A percentile compares a stretch with the other conserved stretches of the same genome.
Evolutionary conservation across 2,797 vertebrate genomes (phyloP).

Genomic region (Darevskia mixta): DNA sequence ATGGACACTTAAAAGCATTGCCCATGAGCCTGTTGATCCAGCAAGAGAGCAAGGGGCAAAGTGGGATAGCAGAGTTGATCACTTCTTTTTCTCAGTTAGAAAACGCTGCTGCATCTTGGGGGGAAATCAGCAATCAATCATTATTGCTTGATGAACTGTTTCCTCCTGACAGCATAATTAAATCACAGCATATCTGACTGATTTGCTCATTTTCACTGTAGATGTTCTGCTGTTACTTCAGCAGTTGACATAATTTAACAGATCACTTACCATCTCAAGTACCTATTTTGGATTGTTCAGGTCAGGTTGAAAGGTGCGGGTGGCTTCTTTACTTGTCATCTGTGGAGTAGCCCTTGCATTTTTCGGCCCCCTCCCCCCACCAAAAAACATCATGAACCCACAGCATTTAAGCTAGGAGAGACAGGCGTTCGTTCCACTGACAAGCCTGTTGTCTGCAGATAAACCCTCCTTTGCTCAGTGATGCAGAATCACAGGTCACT

Average conservation of each 20-base stretch:
- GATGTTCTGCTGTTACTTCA: slow-evolving; percentile 32
- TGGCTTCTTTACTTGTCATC: slow-evolving; percentile 26
- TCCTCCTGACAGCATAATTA: slow-evolving; percentile 64
- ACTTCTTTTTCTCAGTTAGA: background rate
- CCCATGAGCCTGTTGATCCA: slow-evolving; percentile 33
- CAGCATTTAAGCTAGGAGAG: background rate
- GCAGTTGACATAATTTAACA: slow-evolving; percentile 42
- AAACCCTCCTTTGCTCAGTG: slow-evolving; percentile 39
- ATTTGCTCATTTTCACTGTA: slow-evolving; percentile 39
- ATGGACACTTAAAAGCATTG: slow-evolving; percentile 69
- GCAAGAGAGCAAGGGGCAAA: slow-evolving; percentile 47
- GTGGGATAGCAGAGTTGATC: background rate
- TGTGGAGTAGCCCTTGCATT: background rate
- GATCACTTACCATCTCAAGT: slow-evolving; percentile 26
- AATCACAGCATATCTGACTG: slow-evolving; percentile 49
- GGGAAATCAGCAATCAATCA: slow-evolving; percentile 50
- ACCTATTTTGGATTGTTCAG: slow-evolving; percentile 31
- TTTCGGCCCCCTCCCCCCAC: slow-evolving; percentile 17
- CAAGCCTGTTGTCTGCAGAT: slow-evolving; percentile 44
- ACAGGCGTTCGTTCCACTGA: rapidly evolving
- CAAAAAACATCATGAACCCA: background rate
- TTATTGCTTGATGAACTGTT: slow-evolving; percentile 54
- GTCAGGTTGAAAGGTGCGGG: background rate
- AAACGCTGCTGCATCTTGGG: slow-evolving; percentile 54
- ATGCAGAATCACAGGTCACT: slow-evolving; percentile 45